Evolutionary conservation across 2,888 invertebrate genomes (phyloP), one percentile per base, ranked within the genome.

Genomic region (Mythimna loreyi): DNA sequence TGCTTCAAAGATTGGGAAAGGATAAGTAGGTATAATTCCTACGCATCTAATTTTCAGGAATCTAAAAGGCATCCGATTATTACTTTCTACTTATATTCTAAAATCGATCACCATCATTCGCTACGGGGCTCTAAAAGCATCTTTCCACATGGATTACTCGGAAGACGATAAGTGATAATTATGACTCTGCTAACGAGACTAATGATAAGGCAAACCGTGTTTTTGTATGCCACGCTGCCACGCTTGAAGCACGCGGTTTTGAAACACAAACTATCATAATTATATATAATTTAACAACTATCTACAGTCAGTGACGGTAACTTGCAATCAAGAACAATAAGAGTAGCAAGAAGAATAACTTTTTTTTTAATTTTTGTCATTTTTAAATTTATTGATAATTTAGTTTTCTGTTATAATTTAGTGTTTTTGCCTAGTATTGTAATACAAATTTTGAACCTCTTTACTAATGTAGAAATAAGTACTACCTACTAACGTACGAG

Each of bases 131-230:
- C 73, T 60, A 80, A 75, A 72, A 73, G 45, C 67, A 56, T 72
- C 61, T 86, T 66, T 79, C 72, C 40, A 56, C 72, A 61, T 57
- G 68, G 78, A 77, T 81, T 80, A 82, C 82, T 75, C 58, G 70
- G 85, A 82, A 82, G 77, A 83, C 71, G 86, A 85, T 89, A 86
- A 89, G 86, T 89, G 87, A 85, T 90, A 89, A 91, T 91, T 88
- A 87, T 79, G 81, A 74, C 56, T 74, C 60, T 78, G 83, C 85
- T 91, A 89, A 92, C 85, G 83, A 87, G 87, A 75, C 87, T 88
- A 89, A 88, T 89, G 85, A 87, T 85, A 87, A 86, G 78, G 81
- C 80, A 84, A 84, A 86, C 81, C 80, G 67, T 68, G 82, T 82
- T 83, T 81, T 80, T 82, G 76, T 83, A 61, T 55, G 56, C 55